phyloP scores from a whole-genome alignment of 2,797 vertebrate genomes.

The Adelosebastes latens region DNA sequence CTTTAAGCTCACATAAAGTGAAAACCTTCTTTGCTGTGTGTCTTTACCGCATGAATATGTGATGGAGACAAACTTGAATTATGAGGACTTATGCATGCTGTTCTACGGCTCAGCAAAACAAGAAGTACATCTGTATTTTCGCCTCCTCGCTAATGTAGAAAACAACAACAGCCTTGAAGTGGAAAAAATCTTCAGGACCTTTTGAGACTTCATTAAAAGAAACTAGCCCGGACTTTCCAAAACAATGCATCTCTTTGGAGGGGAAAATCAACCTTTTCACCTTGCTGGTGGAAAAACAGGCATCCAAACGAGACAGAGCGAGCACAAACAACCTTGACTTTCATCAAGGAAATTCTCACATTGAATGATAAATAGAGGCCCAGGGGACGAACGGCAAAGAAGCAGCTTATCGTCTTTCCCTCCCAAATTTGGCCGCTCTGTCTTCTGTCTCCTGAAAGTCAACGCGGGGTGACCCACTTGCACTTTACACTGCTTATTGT shows the following conservation, averaged over 20 bases:
- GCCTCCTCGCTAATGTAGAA: conserved; percentile 56
- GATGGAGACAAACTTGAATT: conserved; percentile 43
- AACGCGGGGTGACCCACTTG: conserved; percentile 78
- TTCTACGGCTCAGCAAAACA: conserved; percentile 32
- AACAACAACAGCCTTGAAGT: conserved; percentile 75
- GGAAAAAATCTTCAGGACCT: conserved; percentile 74
- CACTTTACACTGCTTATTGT: conserved; percentile 77
- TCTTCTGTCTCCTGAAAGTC: conserved; percentile 82
- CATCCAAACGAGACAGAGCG: conserved; percentile 79
- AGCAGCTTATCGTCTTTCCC: conserved; percentile 85
- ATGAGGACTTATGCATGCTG: conserved; percentile 23
- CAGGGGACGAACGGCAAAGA: conserved; percentile 80
- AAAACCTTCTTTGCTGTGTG: conserved; percentile 38
- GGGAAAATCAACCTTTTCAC: conserved; percentile 84
- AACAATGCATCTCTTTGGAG: conserved; percentile 76
- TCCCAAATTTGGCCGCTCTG: conserved; percentile 81
- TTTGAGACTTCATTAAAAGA: conserved; percentile 82
- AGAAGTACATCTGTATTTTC: conserved; percentile 62
- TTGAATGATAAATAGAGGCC: conserved; percentile 87
- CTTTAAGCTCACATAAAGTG: conserved; percentile 48
- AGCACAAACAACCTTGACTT: conserved; percentile 87
- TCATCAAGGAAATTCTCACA: conserved; percentile 87
- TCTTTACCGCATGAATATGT: conserved; percentile 36
- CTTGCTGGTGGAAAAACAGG: conserved; percentile 83
- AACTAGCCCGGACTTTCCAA: conserved; percentile 73